A percentile compares a stretch with the other conserved stretches of the same genome.
phyloP scores from a whole-genome alignment of 2,888 invertebrate species.

The Mythimna loreyi region DNA sequence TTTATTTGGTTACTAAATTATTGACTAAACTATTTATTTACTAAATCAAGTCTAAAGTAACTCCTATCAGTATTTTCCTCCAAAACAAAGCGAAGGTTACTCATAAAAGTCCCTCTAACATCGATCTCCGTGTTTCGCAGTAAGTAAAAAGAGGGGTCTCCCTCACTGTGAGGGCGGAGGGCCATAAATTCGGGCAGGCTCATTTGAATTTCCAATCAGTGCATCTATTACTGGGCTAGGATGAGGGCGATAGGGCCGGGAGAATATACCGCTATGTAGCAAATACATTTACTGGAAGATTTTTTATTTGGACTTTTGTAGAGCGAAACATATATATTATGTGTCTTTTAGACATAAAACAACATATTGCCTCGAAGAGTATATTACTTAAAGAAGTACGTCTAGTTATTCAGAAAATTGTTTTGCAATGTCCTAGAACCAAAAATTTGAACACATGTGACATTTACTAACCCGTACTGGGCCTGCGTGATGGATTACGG shows the following conservation, averaged over 20 bases:
- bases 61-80: constrained; percentile 34
- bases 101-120: constrained; percentile 59
- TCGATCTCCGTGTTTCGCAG: constrained; percentile 64
- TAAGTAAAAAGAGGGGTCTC: constrained; percentile 74
- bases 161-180: constrained; percentile 72
- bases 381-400: not conserved
- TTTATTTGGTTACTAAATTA: too few relatives aligned
- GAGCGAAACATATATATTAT: not conserved
- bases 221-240: constrained; percentile 80
- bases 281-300: constrained; percentile 20
- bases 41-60: not conserved
- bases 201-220: constrained; percentile 90
- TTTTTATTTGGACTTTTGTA: constrained; percentile 17
- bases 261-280: constrained; percentile 39
- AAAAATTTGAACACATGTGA: too few relatives aligned
- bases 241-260: constrained; percentile 62
- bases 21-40: too few relatives aligned
- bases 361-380: not conserved
- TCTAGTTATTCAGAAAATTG: not conserved
- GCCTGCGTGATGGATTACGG: too few relatives aligned
- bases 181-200: constrained; percentile 86
- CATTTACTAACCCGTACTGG: too few relatives aligned
- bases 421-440: too few relatives aligned
- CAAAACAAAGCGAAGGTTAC: constrained; percentile 51
- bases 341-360: not conserved